Percentiles rank a stretch among this genome's conserved stretches.
Conservation (phyloP, 2,113 vertebrate species). For the Otocyon megalotis region DNA sequence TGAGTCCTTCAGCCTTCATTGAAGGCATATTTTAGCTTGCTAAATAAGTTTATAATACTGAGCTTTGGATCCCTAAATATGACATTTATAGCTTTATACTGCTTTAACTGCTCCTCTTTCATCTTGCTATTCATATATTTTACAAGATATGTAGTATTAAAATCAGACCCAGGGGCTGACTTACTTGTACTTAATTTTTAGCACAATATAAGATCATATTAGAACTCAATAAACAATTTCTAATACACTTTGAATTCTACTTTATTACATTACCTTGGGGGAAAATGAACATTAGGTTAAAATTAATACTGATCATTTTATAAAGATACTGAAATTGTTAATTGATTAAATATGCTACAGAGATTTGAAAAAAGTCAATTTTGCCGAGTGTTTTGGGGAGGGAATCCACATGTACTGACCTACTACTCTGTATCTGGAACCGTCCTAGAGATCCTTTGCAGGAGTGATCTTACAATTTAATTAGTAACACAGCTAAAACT, state of each 20-base stretch:
- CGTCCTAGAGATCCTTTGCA: background rate
- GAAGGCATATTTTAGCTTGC: conserved; percentile 15
- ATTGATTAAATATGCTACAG: background rate
- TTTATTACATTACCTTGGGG: conserved; percentile 51
- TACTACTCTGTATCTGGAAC: background rate
- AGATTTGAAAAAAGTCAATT: background rate
- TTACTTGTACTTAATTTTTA: conserved; percentile 27
- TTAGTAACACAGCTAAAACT: background rate
- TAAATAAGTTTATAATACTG: conserved; percentile 40
- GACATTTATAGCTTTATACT: conserved; percentile 35
- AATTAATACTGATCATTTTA: conserved; percentile 25
- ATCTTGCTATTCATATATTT: conserved; percentile 41
- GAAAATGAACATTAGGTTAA: background rate
- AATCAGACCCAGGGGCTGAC: background rate
- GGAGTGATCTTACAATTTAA: background rate
- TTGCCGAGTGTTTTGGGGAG: background rate
- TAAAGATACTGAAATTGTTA: background rate
- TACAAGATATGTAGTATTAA: conserved; percentile 42
- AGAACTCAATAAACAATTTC: conserved; percentile 51
- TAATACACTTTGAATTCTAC: conserved; percentile 30
- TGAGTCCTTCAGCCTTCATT: background rate
- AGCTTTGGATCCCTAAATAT: conserved; percentile 36
- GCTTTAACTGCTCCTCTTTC: conserved; percentile 31
- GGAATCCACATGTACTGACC: background rate
- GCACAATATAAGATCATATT: background rate